Percentiles rank a stretch among this genome's conserved stretches.
These are phyloP conservation scores for Urosaurus nigricauda DNA, from an alignment of 2,797 vertebrate species.

Conservation along the genomic window DNA sequence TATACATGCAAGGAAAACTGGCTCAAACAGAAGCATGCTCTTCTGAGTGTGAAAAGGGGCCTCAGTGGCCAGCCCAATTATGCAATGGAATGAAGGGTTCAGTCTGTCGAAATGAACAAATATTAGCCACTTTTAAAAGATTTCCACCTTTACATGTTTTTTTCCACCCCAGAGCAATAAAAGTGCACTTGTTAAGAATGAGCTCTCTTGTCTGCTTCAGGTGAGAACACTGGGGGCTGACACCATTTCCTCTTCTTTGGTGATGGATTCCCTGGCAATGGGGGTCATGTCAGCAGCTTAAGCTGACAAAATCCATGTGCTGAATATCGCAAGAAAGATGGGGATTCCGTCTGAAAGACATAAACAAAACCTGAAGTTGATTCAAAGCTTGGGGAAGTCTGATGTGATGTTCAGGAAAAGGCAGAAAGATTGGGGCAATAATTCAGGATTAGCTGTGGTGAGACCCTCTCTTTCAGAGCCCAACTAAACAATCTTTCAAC, in stretches of 20 bases:
- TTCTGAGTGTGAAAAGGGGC: conserved; percentile 15
- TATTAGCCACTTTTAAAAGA: conserved; percentile 13
- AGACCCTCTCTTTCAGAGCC: conserved; percentile 62
- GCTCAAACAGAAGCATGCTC: conserved; percentile 7
- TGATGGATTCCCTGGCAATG: conserved; percentile 64
- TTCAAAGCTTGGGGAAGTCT: conserved; percentile 60
- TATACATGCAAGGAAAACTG: background rate
- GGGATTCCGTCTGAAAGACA: conserved; percentile 64
- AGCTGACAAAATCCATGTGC: conserved; percentile 73
- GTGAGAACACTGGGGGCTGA: conserved; percentile 59
- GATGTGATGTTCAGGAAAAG: conserved; percentile 68
- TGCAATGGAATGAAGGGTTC: conserved; percentile 24
- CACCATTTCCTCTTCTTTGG: conserved; percentile 59
- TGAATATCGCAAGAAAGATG: conserved; percentile 70
- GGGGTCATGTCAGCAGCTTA: conserved; percentile 69
- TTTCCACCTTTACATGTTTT: conserved; percentile 27
- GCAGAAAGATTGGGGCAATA: conserved; percentile 69
- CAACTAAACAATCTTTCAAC: conserved; percentile 74
- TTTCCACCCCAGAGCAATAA: conserved; percentile 23
- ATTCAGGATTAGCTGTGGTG: conserved; percentile 72
- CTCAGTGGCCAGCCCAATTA: conserved; percentile 20
- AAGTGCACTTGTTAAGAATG: conserved; percentile 52
- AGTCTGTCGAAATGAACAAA: background rate
- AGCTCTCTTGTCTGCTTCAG: conserved; percentile 11
- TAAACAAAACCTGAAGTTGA: conserved; percentile 73